Evolutionary conservation across 2,797 vertebrate species (phyloP).

Genomic region (Clarias fuscus): DNA sequence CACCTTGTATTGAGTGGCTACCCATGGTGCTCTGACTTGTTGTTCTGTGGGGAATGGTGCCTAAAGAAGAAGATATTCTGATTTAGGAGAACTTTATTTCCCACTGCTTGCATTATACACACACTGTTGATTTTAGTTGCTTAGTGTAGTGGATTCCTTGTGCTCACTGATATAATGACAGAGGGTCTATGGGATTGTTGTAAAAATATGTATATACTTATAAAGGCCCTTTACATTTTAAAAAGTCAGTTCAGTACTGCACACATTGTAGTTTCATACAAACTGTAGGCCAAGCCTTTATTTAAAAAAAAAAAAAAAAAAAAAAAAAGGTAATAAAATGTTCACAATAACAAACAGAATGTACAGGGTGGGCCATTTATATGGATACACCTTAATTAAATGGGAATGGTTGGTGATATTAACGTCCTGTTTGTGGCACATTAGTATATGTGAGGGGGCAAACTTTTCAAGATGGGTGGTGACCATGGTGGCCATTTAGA

Average conservation of each 20-base stretch:
- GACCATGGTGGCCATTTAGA: no score
- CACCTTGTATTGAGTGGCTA: constrained; percentile 56
- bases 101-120: not conserved
- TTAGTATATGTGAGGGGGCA: no score
- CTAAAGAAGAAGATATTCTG: constrained; percentile 50
- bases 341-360: not conserved
- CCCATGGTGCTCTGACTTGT: constrained; percentile 59
- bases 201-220: not conserved
- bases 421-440: no score
- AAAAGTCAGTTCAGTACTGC: not conserved
- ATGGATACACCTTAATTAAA: no score
- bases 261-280: not conserved
- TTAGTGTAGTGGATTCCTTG: not conserved
- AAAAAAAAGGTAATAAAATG: not conserved
- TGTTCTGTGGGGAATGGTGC: constrained; percentile 56
- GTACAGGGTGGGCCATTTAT: no score
- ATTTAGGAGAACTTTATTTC: not conserved
- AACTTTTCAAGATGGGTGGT: no score
- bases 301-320: not conserved
- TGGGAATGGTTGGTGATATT: no score
- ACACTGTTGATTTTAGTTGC: not conserved
- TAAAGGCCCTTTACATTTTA: not conserved
- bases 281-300: not conserved
- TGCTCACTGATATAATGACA: not conserved
- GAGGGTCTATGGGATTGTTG: not conserved